Conservation (phyloP, 2,113 vertebrate species). For the Cephalopholis sonnerati region DNA sequence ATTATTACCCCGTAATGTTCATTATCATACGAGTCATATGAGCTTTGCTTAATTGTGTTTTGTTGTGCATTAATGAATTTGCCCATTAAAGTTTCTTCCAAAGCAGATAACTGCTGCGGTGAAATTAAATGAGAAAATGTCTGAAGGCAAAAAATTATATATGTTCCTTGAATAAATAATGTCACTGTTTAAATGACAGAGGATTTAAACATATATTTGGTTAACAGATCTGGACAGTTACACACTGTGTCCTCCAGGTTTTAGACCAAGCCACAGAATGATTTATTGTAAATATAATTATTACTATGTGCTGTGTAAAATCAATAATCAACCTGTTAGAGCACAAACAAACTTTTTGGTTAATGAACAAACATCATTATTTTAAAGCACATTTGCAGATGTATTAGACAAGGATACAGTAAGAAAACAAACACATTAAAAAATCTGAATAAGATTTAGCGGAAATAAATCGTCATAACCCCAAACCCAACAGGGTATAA, state of each 20-base stretch:
- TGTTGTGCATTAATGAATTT: slow-evolving; percentile 57
- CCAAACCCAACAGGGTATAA: no score
- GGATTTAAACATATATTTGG: slow-evolving; percentile 10
- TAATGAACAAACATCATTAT: neutral
- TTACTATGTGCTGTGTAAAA: neutral
- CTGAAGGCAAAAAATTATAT: slow-evolving; percentile 32
- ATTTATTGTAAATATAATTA: neutral
- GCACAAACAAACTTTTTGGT: neutral
- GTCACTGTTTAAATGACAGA: slow-evolving; percentile 6
- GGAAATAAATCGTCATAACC: no score
- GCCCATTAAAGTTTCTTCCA: slow-evolving; percentile 31
- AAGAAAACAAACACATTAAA: neutral
- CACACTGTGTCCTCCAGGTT: neutral
- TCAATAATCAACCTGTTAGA: neutral
- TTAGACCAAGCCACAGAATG: neutral
- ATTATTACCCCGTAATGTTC: slow-evolving; percentile 54
- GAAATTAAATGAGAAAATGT: slow-evolving; percentile 40
- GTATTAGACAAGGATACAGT: neutral
- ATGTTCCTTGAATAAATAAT: slow-evolving; percentile 36
- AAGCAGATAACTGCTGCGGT: slow-evolving; percentile 35
- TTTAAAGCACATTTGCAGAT: no score
- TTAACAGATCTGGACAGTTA: neutral
- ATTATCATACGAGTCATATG: slow-evolving; percentile 44
- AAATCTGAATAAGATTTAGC: no score
- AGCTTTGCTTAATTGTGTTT: slow-evolving; percentile 50